A percentile compares a stretch with the other conserved stretches of the same genome.
These are phyloP conservation scores for Rhabdornis inornatus DNA, from an alignment of 2,113 vertebrate genomes.

Conservation along the genomic window DNA sequence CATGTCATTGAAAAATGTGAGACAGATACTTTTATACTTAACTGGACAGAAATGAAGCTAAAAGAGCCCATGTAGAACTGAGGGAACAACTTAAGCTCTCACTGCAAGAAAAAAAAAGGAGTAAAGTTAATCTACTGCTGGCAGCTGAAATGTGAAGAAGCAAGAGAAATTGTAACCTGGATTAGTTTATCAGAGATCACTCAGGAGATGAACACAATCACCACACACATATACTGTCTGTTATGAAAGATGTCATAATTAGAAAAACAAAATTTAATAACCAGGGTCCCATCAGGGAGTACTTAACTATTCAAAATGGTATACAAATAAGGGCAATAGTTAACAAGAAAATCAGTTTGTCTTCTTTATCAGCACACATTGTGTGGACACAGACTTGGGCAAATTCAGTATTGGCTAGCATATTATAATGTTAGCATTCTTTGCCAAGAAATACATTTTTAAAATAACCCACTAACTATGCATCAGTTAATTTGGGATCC, in stretches of 20 bases:
- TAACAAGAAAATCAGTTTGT: not conserved
- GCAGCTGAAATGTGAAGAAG: not conserved
- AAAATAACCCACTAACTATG: not conserved
- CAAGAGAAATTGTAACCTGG: not conserved
- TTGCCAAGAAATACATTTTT: not conserved
- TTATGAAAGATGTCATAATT: not conserved
- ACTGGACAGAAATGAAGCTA: not conserved
- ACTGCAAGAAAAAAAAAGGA: not conserved
- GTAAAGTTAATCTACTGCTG: not conserved
- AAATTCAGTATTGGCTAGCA: not conserved
- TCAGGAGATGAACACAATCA: not conserved
- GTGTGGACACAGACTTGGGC: not conserved
- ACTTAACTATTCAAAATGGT: not conserved
- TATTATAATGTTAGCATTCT: not conserved
- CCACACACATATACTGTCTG: not conserved
- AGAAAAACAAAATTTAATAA: not conserved
- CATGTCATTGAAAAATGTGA: not conserved
- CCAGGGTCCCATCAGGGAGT: not conserved
- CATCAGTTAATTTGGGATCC: not conserved
- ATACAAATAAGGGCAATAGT: not conserved
- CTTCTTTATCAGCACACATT: not conserved
- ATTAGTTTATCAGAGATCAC: not conserved
- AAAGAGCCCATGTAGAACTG: not conserved
- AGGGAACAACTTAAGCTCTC: not conserved
- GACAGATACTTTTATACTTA: not conserved